Evolutionary conservation across 1,140 invertebrate species (phyloP), one percentile per base, ranked within the genome.

Genomic region (Venturia canescens): DNA sequence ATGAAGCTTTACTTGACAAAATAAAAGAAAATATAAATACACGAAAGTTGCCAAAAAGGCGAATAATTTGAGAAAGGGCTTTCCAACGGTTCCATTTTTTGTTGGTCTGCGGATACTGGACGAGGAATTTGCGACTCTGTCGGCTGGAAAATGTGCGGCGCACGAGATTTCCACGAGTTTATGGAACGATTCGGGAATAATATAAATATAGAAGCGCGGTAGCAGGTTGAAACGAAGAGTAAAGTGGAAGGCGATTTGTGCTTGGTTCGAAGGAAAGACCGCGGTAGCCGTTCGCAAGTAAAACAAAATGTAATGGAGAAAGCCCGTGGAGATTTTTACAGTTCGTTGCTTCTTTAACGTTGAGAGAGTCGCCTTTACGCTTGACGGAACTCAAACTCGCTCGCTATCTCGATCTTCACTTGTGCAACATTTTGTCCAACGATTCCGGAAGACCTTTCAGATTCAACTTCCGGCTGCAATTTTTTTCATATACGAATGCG

Each of bases 101-200:
- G 44, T 48, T 57, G 48, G 44, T 60, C 34, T 50, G 29, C 77
- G 16, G 15, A 1, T 44, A 69, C 78, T 21, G 78, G 48, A 78
- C 77, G 77, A 69, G 67, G 80, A 78, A 82, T 84, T 82, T 80
- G 78, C 74, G 44, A 81, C 74, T 78, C 75, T 80, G 50, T 76
- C 80, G 74, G 71, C 76, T 82, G 76, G 79, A 82, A 84, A 84
- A 81, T 79, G 79, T 78, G 81, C 77, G 79, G 75, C 67, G 74
- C 66, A 82, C 50, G 78, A 75, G 81, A 83, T 87, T 88, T 87
- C 83, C 84, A 84, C 83, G 84, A 88, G 84, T 87, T 87, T 84
- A 85, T 85, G 70, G 71, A 82, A 83, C 66, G 53, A 48, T 77
- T 66, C 57, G 67, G 75, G 38, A 18, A 60, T 71, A 9, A 27